Evolutionary conservation across 2,113 vertebrate species (phyloP), one percentile per base, ranked within the genome.

Genomic region (Pseudonaja textilis): DNA sequence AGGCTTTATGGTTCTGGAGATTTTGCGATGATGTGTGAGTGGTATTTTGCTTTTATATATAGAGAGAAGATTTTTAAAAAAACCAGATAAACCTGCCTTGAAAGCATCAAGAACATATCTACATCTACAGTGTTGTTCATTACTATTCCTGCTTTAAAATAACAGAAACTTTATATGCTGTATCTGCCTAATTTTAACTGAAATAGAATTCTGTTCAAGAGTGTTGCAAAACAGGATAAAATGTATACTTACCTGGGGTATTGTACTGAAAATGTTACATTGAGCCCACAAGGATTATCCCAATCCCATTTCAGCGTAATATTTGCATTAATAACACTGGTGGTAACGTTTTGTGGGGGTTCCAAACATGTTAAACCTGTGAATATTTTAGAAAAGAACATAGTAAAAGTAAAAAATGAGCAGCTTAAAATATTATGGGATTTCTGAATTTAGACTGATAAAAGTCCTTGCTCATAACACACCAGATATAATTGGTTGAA

Each of bases 251-350:
- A 98, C 98, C 1, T 90, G 56, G 12, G 50, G 93, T 95, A 97
- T 1, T 97, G 29, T 7, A 95, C 96, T 45, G 97, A 97, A 55
- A 97, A 98, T 0, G 95, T 97, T 42, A 96, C 94, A 0, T 45
- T 74, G 90, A 74, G 34, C 0, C 45, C 0, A 1, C 2, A 25
- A 0, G 93, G 88, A 0, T 3, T 0, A 39, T 93, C 89, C 39
- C 81, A 39, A 3, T 39, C 88, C 98, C 98, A 98, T 26, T 16
- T 94, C 39, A 98, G 94, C 14, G 52, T 96, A 57, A 97, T 97
- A 22, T 92, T 96, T 22, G 97, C 96, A 89, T 98, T 97, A 56
- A 97, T 22, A 86, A 90, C 91, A 1, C 6, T 3, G 20, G 97
- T 93, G 1, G 61, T 34, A 1, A 97, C 18, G 18, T 96, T 87